Evolutionary conservation across 2,888 invertebrate genomes (phyloP), one percentile per base, ranked within the genome.

Genomic region (Falcaria lacertinaria): DNA sequence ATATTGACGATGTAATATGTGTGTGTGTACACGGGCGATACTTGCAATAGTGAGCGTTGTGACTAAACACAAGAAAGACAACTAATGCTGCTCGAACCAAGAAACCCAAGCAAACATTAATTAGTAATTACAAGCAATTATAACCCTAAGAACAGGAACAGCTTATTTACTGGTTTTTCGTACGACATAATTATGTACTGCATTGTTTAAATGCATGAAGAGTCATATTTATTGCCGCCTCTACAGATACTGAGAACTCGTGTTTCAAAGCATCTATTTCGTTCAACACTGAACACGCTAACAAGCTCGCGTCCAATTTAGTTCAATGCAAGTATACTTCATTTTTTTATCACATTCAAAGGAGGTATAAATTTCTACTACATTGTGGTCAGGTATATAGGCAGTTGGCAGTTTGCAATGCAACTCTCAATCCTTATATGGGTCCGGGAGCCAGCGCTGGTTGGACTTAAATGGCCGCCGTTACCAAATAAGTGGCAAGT

Each of bases 401-500:
- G 0, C 19, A 19, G 19, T 19, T 19, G 19, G 19, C 19, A 19
- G 58, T 61, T 60, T 58, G 62, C 66, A 67, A 68, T 64, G 71
- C 71, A 57, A 42, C 46, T 42, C 41, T 39, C 43, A 15, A 16
- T 8, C 49, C 52, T 14, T 50, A 52, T 48, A 50, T 34, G 48
- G 45, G 38, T 42, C 47, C 37, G 28, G 4, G 33, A 22, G 39
- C n/a, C 19, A 19, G 19, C 19, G 6, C 19, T 19, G 76, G 72
- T 45, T 45, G 57, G 60, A 53, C 64, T 53, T 67, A 69, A 69
- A 71, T 65, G 72, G 71, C 61, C 62, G 59, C n/a, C n/a, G 55
- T 57, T 71, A 70, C 84, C 83, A 80, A 82, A 83, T 74, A 71
- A 60, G 78, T 60, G 42, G 43, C 17, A 15, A 50, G 54, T 59